A percentile compares a stretch with the other conserved stretches of the same genome.
Evolutionary conservation across 2,888 invertebrate genomes (phyloP).

Genomic region (Conus canariensis): DNA sequence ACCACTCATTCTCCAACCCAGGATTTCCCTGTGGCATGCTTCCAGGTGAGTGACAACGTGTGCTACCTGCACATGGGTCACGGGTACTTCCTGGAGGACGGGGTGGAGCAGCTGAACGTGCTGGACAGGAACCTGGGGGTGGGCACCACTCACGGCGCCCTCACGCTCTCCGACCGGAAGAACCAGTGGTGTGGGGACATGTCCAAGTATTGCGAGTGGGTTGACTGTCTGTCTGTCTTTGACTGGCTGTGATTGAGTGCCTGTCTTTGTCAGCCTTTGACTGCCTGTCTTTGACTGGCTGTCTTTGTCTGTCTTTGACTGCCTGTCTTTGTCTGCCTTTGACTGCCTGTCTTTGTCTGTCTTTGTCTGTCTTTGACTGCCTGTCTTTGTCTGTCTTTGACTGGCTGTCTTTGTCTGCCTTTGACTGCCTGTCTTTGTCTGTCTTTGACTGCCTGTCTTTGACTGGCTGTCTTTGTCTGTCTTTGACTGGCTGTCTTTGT

Average conservation of each 20-base stretch:
- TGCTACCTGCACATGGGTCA: constrained; percentile 71
- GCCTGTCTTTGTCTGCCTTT: too few relatives aligned
- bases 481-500: background rate
- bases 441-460: background rate
- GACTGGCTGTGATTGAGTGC: background rate
- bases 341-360: background rate
- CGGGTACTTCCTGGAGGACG: constrained; percentile 73
- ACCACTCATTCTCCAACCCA: too few relatives aligned
- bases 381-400: background rate
- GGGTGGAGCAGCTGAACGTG: constrained; percentile 64
- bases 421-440: background rate
- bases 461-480: constrained; percentile 8
- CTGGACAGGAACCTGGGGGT: constrained; percentile 62
- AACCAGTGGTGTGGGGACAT: constrained; percentile 35
- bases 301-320: too few relatives aligned
- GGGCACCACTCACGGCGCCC: constrained; percentile 50
- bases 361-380: background rate
- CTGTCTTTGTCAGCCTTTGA: too few relatives aligned
- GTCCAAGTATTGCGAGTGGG: constrained; percentile 25
- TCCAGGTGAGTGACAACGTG: constrained; percentile 64
- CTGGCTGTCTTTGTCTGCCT: background rate
- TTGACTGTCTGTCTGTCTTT: background rate
- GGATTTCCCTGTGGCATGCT: background rate
- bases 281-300: too few relatives aligned
- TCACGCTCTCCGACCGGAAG: constrained; percentile 49